Base-by-base conservation (phyloP, 2,888 invertebrate species). In the Macrophya alboannulata region DNA sequence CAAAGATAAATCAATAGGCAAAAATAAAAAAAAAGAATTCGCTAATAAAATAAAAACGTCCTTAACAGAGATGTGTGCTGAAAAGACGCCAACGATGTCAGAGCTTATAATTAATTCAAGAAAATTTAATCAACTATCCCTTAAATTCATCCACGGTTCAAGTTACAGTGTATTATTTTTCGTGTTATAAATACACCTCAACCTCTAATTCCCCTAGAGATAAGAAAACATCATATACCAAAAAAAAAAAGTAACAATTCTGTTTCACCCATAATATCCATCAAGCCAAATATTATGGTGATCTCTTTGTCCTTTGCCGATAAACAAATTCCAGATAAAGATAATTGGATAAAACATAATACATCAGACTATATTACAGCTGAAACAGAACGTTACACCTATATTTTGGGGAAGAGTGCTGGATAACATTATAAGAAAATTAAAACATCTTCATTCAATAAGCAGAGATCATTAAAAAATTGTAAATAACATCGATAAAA, bases 201-300 rank as follows among this genome's bases (percentile, higher is more conserved):
- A 83, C 83, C 83, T 83, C 83, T 83, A 83, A 68, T 83, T 83
- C 83, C 83, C 83, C 83, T 83, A 40, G 68, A 83, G 83, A 83
- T 81, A 48, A 68, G 31, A 83, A 81, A 83, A 68, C 65, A 71
- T 68, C 25, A 43, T 83, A 83, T 45, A 68, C 48, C 45, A 83
- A 83, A 68, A 83, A 83, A 83, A 83, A 68, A 83, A 83, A 48
- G 65, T 68, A 48, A 83, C 51, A 17, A 83, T 68, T 68, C 37
- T 83, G 68, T 68, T 71, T 68, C 68, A 71, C 15, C 83, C 21
- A 62, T 83, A 68, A 83, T 77, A 31, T 51, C 48, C 10, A 74
- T 21, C 21, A 40, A 31, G 9, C 21, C 10, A 40, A 43, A 51
- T 21, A 37, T 51, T 62, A 40, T 40, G 21, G 15, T 21, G 21